Conservation (phyloP, 2,888 invertebrate species). For the Endotricha flammealis region DNA sequence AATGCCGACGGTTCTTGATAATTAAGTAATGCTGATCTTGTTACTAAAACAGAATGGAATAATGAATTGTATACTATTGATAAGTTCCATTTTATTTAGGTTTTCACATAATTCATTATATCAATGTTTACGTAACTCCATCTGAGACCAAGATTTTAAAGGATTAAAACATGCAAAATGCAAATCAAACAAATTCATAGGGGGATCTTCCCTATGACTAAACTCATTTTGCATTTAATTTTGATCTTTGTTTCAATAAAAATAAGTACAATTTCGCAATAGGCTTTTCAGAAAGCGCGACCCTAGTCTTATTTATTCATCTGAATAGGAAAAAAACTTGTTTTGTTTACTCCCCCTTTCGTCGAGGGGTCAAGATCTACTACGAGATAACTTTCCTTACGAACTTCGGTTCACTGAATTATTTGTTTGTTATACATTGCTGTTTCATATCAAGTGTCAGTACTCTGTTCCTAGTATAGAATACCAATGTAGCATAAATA, state of each 20-base stretch:
- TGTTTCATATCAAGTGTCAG: background rate
- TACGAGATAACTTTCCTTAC: slow-evolving; percentile 14
- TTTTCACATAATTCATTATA: too few relatives aligned
- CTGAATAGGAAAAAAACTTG: slow-evolving; percentile 70
- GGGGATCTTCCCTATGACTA: slow-evolving; percentile 48
- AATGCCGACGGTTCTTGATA: too few relatives aligned
- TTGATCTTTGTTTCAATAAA: slow-evolving; percentile 13
- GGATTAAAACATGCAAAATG: slow-evolving; percentile 78
- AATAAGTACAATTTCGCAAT: slow-evolving; percentile 13
- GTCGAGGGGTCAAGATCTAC: slow-evolving; percentile 28
- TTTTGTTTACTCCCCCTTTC: slow-evolving; percentile 66
- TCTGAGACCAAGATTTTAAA: slow-evolving; percentile 54
- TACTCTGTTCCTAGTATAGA: background rate
- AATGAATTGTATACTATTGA: too few relatives aligned
- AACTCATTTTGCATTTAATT: slow-evolving; percentile 12
- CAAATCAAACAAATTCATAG: slow-evolving; percentile 71
- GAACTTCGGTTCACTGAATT: background rate
- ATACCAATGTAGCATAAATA: background rate
- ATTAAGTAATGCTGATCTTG: too few relatives aligned
- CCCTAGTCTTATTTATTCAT: slow-evolving; percentile 76
- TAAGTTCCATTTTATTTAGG: too few relatives aligned
- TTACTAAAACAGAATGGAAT: too few relatives aligned
- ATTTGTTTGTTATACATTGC: background rate
- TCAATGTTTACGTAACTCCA: slow-evolving; percentile 13
- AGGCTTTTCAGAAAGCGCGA: slow-evolving; percentile 39